Percentiles rank a stretch among this genome's conserved stretches.
Evolutionary conservation across 1,140 invertebrate genomes (phyloP).

Genomic region (Hormaphis cornu): DNA sequence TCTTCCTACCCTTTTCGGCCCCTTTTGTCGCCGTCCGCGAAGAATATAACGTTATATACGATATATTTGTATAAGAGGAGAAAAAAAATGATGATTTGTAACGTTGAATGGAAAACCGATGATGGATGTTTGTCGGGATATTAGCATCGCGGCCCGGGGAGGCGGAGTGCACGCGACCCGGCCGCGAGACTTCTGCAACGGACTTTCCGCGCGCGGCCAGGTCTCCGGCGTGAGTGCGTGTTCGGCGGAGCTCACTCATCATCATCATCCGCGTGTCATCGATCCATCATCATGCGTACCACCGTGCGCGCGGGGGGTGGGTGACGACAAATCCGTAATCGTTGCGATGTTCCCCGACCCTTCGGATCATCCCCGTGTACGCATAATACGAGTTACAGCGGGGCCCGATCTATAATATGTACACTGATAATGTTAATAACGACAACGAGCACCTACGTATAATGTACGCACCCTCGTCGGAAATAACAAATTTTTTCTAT

Average conservation of each 20-base stretch:
- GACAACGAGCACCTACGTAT: no score
- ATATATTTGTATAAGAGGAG: no score
- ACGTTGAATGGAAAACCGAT: slow-evolving; percentile 31
- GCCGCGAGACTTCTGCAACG: not conserved
- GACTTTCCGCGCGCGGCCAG: not conserved
- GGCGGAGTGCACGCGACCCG: slow-evolving; percentile 12
- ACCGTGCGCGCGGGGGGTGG: not conserved
- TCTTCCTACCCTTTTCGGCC: not conserved
- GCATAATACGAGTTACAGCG: no score
- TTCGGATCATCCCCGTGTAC: no score
- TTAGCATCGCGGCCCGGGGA: slow-evolving; percentile 23
- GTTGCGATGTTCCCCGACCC: slow-evolving; percentile 1
- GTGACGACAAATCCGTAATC: slow-evolving; percentile 31
- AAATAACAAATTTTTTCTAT: slow-evolving; percentile 8
- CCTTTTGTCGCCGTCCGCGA: not conserved
- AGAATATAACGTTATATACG: no score
- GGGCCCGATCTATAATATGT: not conserved
- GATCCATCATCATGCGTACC: slow-evolving; percentile 31
- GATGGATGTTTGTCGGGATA: slow-evolving; percentile 30
- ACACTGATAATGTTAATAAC: no score
- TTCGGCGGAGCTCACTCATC: slow-evolving; percentile 13
- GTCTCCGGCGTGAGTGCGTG: not conserved
- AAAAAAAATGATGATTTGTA: not conserved
- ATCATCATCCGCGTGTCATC: slow-evolving; percentile 26
- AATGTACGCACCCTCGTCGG: not conserved